Conservation (phyloP, 2,113 vertebrate genomes). For the human (Homo sapiens) region DNA sequence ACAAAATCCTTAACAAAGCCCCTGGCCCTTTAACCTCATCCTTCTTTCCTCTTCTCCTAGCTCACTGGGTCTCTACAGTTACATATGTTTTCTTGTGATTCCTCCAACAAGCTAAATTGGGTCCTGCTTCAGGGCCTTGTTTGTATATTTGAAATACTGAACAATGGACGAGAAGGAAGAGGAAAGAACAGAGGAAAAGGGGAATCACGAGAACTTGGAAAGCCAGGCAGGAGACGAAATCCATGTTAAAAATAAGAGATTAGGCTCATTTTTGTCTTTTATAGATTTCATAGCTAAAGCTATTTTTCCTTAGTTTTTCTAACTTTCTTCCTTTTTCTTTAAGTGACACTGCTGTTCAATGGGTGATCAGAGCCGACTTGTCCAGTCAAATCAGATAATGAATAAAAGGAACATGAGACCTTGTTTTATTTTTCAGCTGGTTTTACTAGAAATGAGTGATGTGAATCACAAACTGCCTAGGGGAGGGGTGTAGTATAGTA, state of each 20-base stretch:
- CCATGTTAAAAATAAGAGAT: neutral
- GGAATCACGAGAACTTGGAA: neutral
- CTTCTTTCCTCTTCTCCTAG: neutral
- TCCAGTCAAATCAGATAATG: neutral
- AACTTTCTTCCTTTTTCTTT: neutral
- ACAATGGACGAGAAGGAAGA: neutral
- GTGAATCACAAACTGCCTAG: neutral
- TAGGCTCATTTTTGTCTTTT: neutral
- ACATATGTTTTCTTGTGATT: neutral
- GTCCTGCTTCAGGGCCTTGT: neutral
- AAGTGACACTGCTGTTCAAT: neutral
- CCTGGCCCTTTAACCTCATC: neutral
- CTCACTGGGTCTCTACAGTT: neutral
- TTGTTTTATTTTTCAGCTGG: neutral
- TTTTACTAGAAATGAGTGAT: neutral
- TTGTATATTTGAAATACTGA: neutral
- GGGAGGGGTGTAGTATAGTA: accelerated
- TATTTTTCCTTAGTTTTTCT: neutral
- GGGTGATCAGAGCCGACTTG: neutral
- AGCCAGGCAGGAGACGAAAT: neutral
- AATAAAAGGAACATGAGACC: neutral
- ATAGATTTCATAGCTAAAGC: neutral
- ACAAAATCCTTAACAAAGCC: neutral
- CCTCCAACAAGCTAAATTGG: neutral
- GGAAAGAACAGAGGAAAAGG: neutral